Conservation (phyloP, 2,113 vertebrate genomes). For the Vulpes lagopus region DNA sequence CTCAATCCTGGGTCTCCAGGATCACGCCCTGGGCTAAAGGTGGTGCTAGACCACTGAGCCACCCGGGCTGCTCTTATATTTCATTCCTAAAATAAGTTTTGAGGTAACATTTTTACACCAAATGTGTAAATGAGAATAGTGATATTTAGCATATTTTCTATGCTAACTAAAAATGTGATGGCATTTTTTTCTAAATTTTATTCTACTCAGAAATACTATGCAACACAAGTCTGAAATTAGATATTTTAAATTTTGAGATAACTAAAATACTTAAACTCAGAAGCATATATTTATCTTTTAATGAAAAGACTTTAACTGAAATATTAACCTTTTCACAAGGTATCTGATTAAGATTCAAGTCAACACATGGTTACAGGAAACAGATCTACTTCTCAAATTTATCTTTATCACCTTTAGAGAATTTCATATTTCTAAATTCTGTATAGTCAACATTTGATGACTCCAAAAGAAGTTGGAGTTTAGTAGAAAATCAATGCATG, state of each 20-base stretch:
- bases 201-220: background rate
- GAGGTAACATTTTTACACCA: background rate
- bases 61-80: constrained; percentile 57
- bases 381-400: background rate
- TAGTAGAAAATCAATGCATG: background rate
- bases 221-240: background rate
- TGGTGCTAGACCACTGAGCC: no score
- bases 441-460: background rate
- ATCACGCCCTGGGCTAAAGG: no score
- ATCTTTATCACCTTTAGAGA: background rate
- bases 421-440: background rate
- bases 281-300: background rate
- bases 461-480: background rate
- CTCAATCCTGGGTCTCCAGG: no score
- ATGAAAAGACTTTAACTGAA: background rate
- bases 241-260: constrained; percentile 7
- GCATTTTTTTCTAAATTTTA: background rate
- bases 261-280: background rate
- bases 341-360: background rate
- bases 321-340: background rate
- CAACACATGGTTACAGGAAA: background rate
- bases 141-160: constrained; percentile 77
- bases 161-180: background rate
- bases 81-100: background rate
- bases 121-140: background rate